Base-by-base conservation (phyloP, 2,113 vertebrate species). In the Mesocricetus auratus region DNA sequence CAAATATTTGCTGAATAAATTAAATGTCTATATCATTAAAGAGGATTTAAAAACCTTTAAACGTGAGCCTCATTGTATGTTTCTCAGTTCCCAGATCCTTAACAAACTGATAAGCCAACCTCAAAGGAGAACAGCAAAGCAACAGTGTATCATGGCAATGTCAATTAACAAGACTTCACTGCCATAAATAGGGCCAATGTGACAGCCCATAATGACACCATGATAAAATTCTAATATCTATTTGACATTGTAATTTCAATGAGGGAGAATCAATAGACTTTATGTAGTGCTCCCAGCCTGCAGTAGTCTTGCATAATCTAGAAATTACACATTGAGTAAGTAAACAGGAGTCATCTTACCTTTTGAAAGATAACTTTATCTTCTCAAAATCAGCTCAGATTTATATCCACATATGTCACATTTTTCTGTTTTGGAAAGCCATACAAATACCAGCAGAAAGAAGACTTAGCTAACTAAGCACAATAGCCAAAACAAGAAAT, bases 241-340 rank as follows among this genome's bases (percentile, higher is more conserved):
- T 50, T 56, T 71, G 91, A 96, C 22, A 94, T 53, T 94, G 29
- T 88, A 89, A 78, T 74, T 66, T 26, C 92, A 82, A 89, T 88
- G 17, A 36, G 64, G 94, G 50, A 91, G 45, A 97, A 97, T 45
- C 94, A 87, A 91, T 78, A 92, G 78, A 95, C 95, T 87, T 64
- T 94, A 94, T 83, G 47, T 22, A 89, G 42, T 60, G 9, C 36
- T 95, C n/a, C 6, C 26, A 88, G 45, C 53, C 89, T 56, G 58
- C n/a, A 42, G 58, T 42, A 93, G 0, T 95, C 31, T 86, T 53
- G 58, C 8, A 82, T 78, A 92, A 93, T 64, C 60, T 75, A 88
- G 85, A 93, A 77, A 81, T 89, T 47, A 95, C 29, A 96, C 5
- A 87, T 0, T 58, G 0, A 83, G 42, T 39, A 64, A 90, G 11